These are phyloP conservation scores for Epirrhoe alternata DNA, from an alignment of 2,888 invertebrate genomes.

Conservation along the genomic window DNA sequence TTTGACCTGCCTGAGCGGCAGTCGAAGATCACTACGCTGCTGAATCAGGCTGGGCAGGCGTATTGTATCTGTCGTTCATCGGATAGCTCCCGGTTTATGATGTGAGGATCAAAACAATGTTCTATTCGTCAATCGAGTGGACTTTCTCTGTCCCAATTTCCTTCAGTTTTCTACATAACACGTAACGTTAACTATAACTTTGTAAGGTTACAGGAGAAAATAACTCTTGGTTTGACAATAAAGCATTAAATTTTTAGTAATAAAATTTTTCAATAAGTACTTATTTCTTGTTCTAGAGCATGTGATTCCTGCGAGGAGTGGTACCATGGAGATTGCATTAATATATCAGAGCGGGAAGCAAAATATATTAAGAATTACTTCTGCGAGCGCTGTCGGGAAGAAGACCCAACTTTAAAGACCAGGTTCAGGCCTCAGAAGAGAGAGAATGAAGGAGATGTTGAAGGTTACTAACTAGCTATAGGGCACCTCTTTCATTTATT, in stretches of 20 bases:
- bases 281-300: constrained; percentile 86
- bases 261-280: too few relatives aligned
- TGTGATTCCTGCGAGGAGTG: constrained; percentile 99
- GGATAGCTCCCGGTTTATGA: constrained; percentile 98
- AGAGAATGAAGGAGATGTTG: constrained; percentile 73
- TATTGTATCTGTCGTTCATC: constrained; percentile 98
- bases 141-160: too few relatives aligned
- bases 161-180: too few relatives aligned
- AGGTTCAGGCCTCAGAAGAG: constrained; percentile 80
- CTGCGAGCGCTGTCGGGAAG: constrained; percentile 93
- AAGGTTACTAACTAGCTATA: constrained; percentile 49
- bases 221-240: too few relatives aligned
- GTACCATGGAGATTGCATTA: constrained; percentile 99
- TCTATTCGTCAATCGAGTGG: background rate
- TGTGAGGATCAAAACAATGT: constrained; percentile 85
- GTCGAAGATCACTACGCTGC: constrained; percentile 94
- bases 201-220: too few relatives aligned
- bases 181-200: too few relatives aligned
- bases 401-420: constrained; percentile 91
- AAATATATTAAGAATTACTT: constrained; percentile 97
- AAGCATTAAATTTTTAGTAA: too few relatives aligned
- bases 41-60: constrained; percentile 95
- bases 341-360: constrained; percentile 96
- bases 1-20: constrained; percentile 95
- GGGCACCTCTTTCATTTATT: too few relatives aligned